These are phyloP conservation scores for Zaprionus nigranus DNA, from an alignment of 1,140 invertebrate species.

Conservation along the genomic window DNA sequence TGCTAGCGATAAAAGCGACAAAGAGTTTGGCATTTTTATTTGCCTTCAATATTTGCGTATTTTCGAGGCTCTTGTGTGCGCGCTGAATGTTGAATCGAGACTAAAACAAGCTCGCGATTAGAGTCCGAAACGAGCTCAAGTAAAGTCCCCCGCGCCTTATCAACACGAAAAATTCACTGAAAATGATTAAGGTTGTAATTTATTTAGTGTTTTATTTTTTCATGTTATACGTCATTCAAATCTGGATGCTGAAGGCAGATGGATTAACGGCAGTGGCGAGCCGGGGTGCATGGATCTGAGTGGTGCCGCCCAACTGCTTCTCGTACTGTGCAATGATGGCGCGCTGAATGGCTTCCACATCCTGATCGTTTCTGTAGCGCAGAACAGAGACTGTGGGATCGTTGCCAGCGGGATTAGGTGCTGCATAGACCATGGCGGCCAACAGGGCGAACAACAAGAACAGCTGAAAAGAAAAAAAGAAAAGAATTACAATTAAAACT, in stretches of 20 bases:
- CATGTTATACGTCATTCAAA: conserved; percentile 51
- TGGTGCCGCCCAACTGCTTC: conserved; percentile 51
- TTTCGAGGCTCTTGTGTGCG: conserved; percentile 16
- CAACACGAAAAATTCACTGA: conserved; percentile 42
- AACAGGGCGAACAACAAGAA: conserved; percentile 52
- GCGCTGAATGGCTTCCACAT: conserved; percentile 60
- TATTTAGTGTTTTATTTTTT: conserved; percentile 30
- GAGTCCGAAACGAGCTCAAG: conserved; percentile 25
- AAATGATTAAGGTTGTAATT: conserved; percentile 43
- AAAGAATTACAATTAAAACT: neutral
- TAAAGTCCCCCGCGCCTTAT: conserved; percentile 49
- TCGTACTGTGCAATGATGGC: conserved; percentile 77
- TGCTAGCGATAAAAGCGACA: conserved; percentile 23
- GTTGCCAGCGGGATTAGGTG: conserved; percentile 35
- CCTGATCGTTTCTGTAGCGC: conserved; percentile 66
- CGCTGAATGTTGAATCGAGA: conserved; percentile 52
- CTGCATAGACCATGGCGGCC: conserved; percentile 37
- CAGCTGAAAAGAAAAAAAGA: conserved; percentile 32
- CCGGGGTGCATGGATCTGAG: conserved; percentile 59
- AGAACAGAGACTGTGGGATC: conserved; percentile 61
- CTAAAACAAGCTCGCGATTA: conserved; percentile 39
- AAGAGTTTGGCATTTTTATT: conserved; percentile 32
- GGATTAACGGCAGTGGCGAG: conserved; percentile 59
- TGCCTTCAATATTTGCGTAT: neutral
- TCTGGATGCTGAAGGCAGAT: conserved; percentile 43